These are phyloP conservation scores for Megatriorchis doriae DNA, from an alignment of 2,113 vertebrate species.

Conservation along the genomic window DNA sequence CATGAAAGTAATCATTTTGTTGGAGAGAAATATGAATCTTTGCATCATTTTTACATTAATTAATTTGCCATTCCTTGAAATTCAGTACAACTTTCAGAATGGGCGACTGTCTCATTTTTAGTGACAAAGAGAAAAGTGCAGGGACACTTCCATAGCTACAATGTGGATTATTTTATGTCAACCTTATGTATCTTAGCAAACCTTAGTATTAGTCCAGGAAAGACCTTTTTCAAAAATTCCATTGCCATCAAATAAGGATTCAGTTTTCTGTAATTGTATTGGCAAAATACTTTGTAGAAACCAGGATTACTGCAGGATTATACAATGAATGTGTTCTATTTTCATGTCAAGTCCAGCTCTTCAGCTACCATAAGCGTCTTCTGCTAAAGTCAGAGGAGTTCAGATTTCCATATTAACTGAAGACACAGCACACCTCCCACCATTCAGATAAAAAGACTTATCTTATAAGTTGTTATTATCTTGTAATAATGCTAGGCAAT, in stretches of 20 bases:
- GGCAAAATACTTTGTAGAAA: neutral
- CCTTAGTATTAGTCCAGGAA: neutral
- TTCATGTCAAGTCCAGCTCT: neutral
- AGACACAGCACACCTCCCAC: neutral
- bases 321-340: neutral
- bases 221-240: neutral
- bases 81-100: neutral
- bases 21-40: neutral
- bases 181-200: neutral
- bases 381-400: neutral
- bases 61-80: neutral
- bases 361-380: neutral
- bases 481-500: neutral
- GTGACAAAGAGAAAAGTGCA: neutral
- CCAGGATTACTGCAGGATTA: neutral
- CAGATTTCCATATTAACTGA: neutral
- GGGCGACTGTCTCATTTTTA: neutral
- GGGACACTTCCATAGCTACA: neutral
- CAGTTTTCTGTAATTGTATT: neutral
- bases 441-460: neutral
- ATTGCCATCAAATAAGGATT: neutral
- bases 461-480: neutral
- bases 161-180: neutral
- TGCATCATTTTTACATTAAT: neutral
- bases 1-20: neutral